Evolutionary conservation across 2,797 vertebrate species (phyloP), one percentile per base, ranked within the genome.

Genomic region (Acanthiza pusilla): DNA sequence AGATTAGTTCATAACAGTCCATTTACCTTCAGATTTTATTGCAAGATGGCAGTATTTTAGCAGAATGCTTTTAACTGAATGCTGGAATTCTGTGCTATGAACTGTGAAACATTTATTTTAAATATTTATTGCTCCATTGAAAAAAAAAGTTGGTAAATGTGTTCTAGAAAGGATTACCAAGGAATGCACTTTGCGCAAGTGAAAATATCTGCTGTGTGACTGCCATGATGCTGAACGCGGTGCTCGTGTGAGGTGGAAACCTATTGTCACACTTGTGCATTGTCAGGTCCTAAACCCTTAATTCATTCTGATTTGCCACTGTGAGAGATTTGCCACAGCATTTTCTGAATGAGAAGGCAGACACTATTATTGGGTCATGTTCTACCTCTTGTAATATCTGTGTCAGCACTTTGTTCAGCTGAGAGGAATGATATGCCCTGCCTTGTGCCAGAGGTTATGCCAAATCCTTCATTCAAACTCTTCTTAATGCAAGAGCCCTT

Each of bases 21-120:
- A 94, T 91, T 96, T 96, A 70, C 76, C 82, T 90, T 94, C 51
- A 80, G 76, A 91, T 87, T 96, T 94, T 93, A 81, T 94, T 89
- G 65, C 85, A 91, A 55, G 61, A 68, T 88, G 83, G 66, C 82
- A 85, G 53, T 55, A 85, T 77, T 93, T 93, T 92, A 91, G n/a
- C 30, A 86, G 72, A 94, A 92, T 61, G 74, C 84, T 94, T 96
- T 94, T 93, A 96, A 77, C 26, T 32, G 48, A 90, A 90, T 29
- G n/a, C 77, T 81, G 48, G 74, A 89, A 95, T 95, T 95, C 88
- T 91, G 88, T 82, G 65, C 91, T 71, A 20, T 90, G 90, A 93
- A 78, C 89, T 51, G 57, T 74, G 68, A 94, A 96, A 72, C 27
- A 91, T 94, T 91, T 91, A 57, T 91, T 96, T 96, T 65, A 96